Evolutionary conservation across 2,113 vertebrate genomes (phyloP), one percentile per base, ranked within the genome.

Genomic region (Tympanuchus pallidicinctus): DNA sequence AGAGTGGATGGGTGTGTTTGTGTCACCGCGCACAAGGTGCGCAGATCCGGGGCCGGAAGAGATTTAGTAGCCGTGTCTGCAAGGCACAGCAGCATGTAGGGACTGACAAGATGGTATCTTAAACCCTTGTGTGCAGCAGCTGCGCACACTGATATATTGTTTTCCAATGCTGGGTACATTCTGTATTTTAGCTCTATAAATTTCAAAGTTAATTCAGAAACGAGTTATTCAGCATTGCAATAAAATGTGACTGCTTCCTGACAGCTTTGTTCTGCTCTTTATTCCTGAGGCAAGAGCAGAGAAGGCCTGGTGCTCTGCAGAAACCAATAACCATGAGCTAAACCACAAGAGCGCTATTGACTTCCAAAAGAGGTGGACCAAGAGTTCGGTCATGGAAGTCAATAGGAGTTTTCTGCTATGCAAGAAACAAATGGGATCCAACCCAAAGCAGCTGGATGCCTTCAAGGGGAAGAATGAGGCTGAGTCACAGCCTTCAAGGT

Each of bases 141-240:
- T 88, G 77, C n/a, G 4, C 45, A 8, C 74, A 64, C 50, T 57
- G 73, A 94, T 91, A 80, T 78, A 93, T 94, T 93, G 88, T 93
- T 96, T 96, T 96, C 67, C 78, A 77, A 25, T 75, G 67, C 64
- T 72, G 90, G 81, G 86, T 95, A 94, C 82, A 59, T 88, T 95
- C 92, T 91, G 38, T 90, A 82, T 73, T 72, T 88, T 73, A 87
- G 77, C 60, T 89, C 91, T 78, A 86, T 90, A 92, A 82, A 94
- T 94, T 94, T 83, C 90, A 52, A 86, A 79, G 78, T 92, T 96
- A 95, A 96, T 96, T 91, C 73, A 90, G 95, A 90, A 94, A 86
- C 3, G 14, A 91, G 92, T 92, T 85, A 95, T 88, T 95, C 89
- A 91, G 80, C 65, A 66, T 61, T 86, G 90, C 86, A 94, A 90